Evolutionary conservation across 2,888 invertebrate genomes (phyloP), one percentile per base, ranked within the genome.

Genomic region (Trichogramma evanescens): DNA sequence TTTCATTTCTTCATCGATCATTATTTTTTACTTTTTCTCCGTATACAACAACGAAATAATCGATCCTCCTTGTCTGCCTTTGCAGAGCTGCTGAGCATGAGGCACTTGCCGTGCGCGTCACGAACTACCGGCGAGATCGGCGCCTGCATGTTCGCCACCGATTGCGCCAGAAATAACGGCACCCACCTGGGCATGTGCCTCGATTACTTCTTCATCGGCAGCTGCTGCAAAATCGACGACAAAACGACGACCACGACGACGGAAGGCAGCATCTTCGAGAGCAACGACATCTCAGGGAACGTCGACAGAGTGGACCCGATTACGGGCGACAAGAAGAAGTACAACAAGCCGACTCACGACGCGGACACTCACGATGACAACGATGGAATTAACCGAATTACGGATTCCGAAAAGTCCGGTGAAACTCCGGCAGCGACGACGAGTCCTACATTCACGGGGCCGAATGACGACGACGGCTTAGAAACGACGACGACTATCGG

Each of bases 141-240:
- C 0, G 83, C 91, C 0, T 95, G 95, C 73, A 95, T 95, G 95
- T 95, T 95, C 74, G 94, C 93, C 63, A 93, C 93, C 78, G 91
- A 94, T 71, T 95, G 94, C 76, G 84, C 91, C 52, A 91, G 93
- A 81, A 86, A 89, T 63, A 94, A 94, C 74, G 95, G 95, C 49
- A 89, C 93, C 0, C 94, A 95, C 71, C 80, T 95, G 66, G 94
- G 93, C 42, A 93, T 93, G 2, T 95, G 95, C 77, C 92, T 94
- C 72, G 94, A 95, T 79, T 86, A 93, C 66, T 94, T 94, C 78
- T 94, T 93, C 80, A 94, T 94, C 75, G 94, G 94, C 58, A 93
- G 93, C 43, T 95, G 95, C 74, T 95, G 95, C 75, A 89, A 89
- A 70, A 82, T 93, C 59, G 78, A 78, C 51, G 77, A 77, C n/a